Percentiles rank a stretch among this genome's conserved stretches.
These are phyloP conservation scores for Myotis daubentonii DNA, from an alignment of 2,797 vertebrate species.

Conservation along the genomic window DNA sequence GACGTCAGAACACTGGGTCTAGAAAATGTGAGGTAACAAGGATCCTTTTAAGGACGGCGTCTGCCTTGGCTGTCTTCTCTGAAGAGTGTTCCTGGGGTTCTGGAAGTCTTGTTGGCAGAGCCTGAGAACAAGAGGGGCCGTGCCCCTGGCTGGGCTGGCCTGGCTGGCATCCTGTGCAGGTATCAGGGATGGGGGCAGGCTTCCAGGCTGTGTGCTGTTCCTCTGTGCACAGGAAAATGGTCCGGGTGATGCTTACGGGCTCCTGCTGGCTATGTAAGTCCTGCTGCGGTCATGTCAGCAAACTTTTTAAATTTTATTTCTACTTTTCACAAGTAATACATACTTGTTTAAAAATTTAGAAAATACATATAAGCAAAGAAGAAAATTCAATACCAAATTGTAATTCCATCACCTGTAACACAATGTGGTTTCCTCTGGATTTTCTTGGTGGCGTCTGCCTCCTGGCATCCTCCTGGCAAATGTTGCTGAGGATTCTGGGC, in stretches of 20 bases:
- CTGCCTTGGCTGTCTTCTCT: neutral
- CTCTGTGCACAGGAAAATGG: neutral
- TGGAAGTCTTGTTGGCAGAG: neutral
- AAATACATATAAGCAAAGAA: neutral
- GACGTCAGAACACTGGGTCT: neutral
- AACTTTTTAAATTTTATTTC: neutral
- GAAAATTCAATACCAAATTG: neutral
- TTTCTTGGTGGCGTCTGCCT: neutral
- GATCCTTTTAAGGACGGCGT: neutral
- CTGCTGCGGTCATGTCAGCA: neutral
- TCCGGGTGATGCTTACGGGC: neutral
- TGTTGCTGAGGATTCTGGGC: accelerated
- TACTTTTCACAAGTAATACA: neutral
- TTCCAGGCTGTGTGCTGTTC: neutral
- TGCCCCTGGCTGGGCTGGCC: neutral
- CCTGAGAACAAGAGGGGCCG: neutral
- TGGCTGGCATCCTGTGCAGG: neutral
- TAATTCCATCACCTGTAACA: neutral
- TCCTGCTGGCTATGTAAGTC: neutral
- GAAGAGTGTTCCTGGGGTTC: neutral
- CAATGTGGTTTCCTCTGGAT: neutral
- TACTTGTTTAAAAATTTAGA: neutral
- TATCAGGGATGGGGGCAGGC: neutral
- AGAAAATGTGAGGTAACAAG: neutral
- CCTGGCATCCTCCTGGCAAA: neutral